Percentiles rank a stretch among this genome's conserved stretches.
Conservation (phyloP, 1,140 invertebrate genomes). For the Drosophila tani region DNA sequence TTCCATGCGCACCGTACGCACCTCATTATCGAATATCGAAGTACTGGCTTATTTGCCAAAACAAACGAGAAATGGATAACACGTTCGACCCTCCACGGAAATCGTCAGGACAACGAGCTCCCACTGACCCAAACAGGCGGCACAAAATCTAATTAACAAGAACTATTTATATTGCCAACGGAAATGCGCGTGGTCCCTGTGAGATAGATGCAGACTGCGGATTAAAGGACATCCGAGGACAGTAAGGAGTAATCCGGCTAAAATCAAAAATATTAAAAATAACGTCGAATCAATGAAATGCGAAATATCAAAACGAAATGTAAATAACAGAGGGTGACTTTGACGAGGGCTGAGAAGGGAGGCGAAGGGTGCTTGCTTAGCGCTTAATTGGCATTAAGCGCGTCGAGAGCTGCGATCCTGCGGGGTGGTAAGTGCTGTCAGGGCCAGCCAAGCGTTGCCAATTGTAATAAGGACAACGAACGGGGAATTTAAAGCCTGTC, state of each 20-base stretch:
- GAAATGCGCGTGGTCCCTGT: constrained; percentile 20
- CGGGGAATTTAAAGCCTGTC: constrained; percentile 49
- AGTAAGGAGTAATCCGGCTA: constrained; percentile 21
- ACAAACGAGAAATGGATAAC: constrained; percentile 9
- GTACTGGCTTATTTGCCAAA: constrained; percentile 23
- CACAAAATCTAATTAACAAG: constrained; percentile 56
- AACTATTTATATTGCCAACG: constrained; percentile 45
- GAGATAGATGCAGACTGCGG: constrained; percentile 8
- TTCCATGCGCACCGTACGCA: neutral
- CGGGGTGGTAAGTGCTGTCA: constrained; percentile 62
- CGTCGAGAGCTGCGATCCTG: constrained; percentile 51
- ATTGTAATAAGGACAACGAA: constrained; percentile 70
- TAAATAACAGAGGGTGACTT: constrained; percentile 54
- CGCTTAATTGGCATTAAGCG: constrained; percentile 80
- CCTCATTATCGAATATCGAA: constrained; percentile 28
- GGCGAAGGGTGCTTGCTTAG: constrained; percentile 51
- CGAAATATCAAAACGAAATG: constrained; percentile 69
- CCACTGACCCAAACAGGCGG: constrained; percentile 15
- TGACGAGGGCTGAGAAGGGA: constrained; percentile 5
- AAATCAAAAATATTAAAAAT: constrained; percentile 52
- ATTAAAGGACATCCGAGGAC: constrained; percentile 25
- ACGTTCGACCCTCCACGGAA: constrained; percentile 13
- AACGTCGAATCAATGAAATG: constrained; percentile 63
- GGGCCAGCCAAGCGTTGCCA: constrained; percentile 62
- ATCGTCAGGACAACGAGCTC: constrained; percentile 36